Evolutionary conservation across 1,140 invertebrate species (phyloP), one percentile per base, ranked within the genome.

Genomic region (Drosophila lacteicornis): DNA sequence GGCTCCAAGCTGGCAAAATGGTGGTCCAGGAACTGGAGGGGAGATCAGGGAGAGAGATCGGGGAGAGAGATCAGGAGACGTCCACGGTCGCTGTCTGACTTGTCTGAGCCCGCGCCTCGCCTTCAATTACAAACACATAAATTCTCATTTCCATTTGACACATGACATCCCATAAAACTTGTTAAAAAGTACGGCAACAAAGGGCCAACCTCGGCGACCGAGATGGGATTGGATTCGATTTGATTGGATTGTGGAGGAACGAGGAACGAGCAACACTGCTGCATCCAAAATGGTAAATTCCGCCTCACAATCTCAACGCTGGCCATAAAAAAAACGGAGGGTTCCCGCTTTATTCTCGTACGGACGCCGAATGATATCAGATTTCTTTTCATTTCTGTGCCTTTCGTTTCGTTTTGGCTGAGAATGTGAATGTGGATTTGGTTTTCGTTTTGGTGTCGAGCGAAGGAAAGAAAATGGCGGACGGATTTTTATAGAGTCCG

Each of bases 41-140:
- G 46, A 30, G 46, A 38, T 19, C 55, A 17, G 36, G 12, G 6
- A 2, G 45, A 43, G n/a, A 60, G 30, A 55, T 40, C 51, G 51
- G 51, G 17, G 2, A 30, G 17, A 33, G 30, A 33, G 49, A 61
- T 69, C 62, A 60, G 40, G 19, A 17, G 38, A 60, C 15, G 58
- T 38, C 43, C 58, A 33, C 30, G 66, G 53, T 42, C 45, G 19
- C 50, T 55, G 40, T 40, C 42, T 58, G 61, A 15, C 42, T 36
- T 66, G 42, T 60, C 63, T 75, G 36, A 25, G 66, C 80, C 82
- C 78, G 84, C 80, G 80, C 74, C 78, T 71, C 65, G 80, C 79
- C 80, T 91, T 91, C 90, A 91, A 92, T 91, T 91, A 91, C 91
- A 91, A 91, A 91, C 80, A 80, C 91, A 91, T 91, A 91, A 92